Conservation (phyloP, 2,888 invertebrate genomes). For the Lydus trimaculatus region DNA sequence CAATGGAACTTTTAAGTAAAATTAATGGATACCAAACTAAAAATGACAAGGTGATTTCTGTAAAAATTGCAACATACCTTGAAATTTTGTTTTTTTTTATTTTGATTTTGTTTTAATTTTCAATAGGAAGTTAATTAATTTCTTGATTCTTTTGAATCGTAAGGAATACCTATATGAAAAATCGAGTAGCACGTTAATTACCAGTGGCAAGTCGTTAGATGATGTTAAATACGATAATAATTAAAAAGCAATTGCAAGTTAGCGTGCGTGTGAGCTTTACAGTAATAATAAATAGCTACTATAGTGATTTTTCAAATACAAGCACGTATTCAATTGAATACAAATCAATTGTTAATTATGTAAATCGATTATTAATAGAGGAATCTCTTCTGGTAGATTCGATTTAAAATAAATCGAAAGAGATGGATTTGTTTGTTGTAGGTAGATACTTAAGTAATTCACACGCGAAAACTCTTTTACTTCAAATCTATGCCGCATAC, state of each 20-base stretch:
- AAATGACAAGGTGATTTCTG: constrained; percentile 6
- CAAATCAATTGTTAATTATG: constrained; percentile 21
- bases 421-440: constrained; percentile 17
- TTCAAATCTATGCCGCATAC: constrained; percentile 27
- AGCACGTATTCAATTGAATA: constrained; percentile 23
- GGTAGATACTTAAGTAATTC: too few species aligned
- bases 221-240: constrained; percentile 16
- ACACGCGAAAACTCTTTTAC: constrained; percentile 16
- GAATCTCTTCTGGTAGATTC: neutral
- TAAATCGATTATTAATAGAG: neutral
- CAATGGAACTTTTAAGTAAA: neutral
- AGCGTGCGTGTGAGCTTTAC: constrained; percentile 16
- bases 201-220: constrained; percentile 2
- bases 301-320: neutral
- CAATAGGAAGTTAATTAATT: neutral
- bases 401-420: too few species aligned
- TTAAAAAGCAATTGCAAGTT: constrained; percentile 27
- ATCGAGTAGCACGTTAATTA: neutral
- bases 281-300: neutral
- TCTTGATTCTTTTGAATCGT: too few species aligned
- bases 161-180: neutral
- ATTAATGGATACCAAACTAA: neutral
- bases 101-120: neutral
- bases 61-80: constrained; percentile 4
- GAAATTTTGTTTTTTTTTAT: neutral